Base-by-base conservation (phyloP, 2,888 invertebrate species). In the Tanytarsus gracilentus region DNA sequence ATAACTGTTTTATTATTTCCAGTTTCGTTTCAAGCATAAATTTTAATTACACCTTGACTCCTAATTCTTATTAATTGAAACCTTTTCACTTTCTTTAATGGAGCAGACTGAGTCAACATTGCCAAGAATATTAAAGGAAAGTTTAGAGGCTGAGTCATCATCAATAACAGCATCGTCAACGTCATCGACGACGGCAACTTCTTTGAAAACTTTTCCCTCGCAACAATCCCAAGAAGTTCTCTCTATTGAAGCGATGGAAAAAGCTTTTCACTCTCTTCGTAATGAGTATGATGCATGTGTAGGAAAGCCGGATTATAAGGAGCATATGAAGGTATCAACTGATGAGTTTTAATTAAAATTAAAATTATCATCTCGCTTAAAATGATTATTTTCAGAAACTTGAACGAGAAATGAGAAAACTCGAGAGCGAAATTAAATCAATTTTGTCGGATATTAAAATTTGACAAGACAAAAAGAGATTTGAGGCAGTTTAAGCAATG, bases 241-340 rank as follows among this genome's bases (percentile, higher is more conserved):
- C n/a, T n/a, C n/a, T 23, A 18, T 44, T 9, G 44, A 44, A 5
- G 44, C 23, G 16, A 11, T 44, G 18, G 44, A 44, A 18, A 16
- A 23, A 44, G 21, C 44, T 23, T 18, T 44, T 44, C 9, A 44
- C 44, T 18, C 18, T 16, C 11, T 44, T 18, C 44, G 23, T 23
- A 23, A 44, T 2, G 44, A 44, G 23, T 44, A 11, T 44, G 23
- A 44, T 44, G 5, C 18, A 23, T 44, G 16, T 18, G 18, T 18
- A 18, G 44, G 44, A 44, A 44, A 21, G 21, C 11, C 16, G 18
- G 44, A 44, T 44, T 44, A 18, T 44, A 18, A 18, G 44, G 11
- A 23, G 44, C 8, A 44, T 44, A 44, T 44, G 44, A 44, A 44
- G 44, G 44, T 44, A 44, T 44, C 14, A 36, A 16, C 36, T 36